phyloP scores from a whole-genome alignment of 2,113 vertebrate species.

The Rutilus rutilus region DNA sequence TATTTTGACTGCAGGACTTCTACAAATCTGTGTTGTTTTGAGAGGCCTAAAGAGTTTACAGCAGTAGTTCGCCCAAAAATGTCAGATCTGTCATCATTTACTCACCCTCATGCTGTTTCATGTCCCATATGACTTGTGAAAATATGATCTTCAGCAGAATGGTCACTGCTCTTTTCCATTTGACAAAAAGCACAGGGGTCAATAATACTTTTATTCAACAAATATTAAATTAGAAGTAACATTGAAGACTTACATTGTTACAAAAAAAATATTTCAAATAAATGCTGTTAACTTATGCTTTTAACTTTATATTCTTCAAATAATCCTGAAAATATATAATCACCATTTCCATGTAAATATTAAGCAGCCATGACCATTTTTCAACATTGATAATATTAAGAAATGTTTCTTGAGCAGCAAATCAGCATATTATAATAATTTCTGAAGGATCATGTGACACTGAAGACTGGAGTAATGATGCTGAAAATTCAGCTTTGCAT shows the following conservation, averaged over 20 bases:
- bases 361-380: background rate
- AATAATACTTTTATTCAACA: background rate
- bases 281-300: background rate
- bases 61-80: background rate
- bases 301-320: background rate
- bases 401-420: background rate
- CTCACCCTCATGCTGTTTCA: background rate
- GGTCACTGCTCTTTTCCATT: background rate
- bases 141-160: background rate
- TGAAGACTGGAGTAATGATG: background rate
- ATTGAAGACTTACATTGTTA: background rate
- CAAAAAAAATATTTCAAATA: no score
- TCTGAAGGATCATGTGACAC: background rate
- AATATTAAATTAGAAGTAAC: background rate
- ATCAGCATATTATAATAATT: background rate
- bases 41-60: background rate
- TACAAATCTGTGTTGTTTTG: slow-evolving; percentile 15
- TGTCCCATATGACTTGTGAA: background rate
- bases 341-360: background rate
- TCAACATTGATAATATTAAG: background rate
- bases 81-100: background rate
- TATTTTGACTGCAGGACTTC: slow-evolving; percentile 20
- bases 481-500: background rate
- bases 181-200: background rate
- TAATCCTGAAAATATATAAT: background rate